Evolutionary conservation across 1,140 invertebrate genomes (phyloP), one percentile per base, ranked within the genome.

Genomic region (Centruroides vittatus): DNA sequence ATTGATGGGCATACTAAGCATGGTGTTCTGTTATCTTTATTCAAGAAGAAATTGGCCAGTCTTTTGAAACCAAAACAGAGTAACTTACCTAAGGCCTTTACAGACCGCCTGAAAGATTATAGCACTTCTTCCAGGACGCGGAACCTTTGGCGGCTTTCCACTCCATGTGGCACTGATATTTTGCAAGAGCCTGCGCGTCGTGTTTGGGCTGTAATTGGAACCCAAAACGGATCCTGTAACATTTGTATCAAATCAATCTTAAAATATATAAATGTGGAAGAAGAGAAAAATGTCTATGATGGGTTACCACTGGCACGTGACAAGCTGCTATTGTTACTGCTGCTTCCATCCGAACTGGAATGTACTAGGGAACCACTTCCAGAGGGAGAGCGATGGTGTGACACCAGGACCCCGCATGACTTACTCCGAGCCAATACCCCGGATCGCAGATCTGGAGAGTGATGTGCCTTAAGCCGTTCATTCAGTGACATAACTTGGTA

Each of bases 111-210:
- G 10, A 35, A 60, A 60, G 23, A 60, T 60, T n/a, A 55, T 52
- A 13, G 13, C 10, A n/a, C 11, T 41, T 57, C 58, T 56, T 13
- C 50, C 50, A 7, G 58, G 58, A n/a, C 50, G 49, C n/a, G 57
- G 57, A 34, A 13, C 12, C n/a, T 59, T 59, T 10, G 57, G 57
- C 10, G 57, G 41, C n/a, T 59, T 59, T 53, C 57, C 57, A 49
- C 57, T 59, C 57, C 57, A 59, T 7, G 57, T 50, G 35, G 35
- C 51, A 23, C 23, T 34, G 51, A 53, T 34, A 36, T 53, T 53
- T 36, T 53, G 51, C 41, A 41, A 41, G 8, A 41, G 41, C 8
- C 41, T 41, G 8, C 41, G 41, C 8, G 41, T 41, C 5, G 41
- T 41, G 41, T 41, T 41, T 41, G 41, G 41, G 8, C 41, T 41